Evolutionary conservation across 2,888 invertebrate species (phyloP).

Genomic region (Acleris sparsana): DNA sequence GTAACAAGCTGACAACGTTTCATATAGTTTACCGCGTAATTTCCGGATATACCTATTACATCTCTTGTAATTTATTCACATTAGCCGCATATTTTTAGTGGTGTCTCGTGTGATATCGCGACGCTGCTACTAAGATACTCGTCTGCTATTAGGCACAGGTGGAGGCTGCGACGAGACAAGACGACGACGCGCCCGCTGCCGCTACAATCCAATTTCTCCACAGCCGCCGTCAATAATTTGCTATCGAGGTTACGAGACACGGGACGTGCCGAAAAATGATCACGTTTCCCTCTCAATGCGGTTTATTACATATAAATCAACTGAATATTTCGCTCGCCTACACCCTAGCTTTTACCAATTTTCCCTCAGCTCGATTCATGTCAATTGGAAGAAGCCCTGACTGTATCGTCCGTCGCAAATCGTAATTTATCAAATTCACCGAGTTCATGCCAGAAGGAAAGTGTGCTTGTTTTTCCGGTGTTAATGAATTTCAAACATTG

Average conservation of each 20-base stretch:
- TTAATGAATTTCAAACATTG: slow-evolving; percentile 32
- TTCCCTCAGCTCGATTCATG: background rate
- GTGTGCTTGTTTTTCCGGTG: slow-evolving; percentile 23
- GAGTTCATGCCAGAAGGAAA: slow-evolving; percentile 14
- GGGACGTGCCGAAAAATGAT: slow-evolving; percentile 33
- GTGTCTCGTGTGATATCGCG: slow-evolving; percentile 3
- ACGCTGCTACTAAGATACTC: slow-evolving; percentile 10
- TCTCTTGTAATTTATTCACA: slow-evolving; percentile 30
- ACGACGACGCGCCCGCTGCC: background rate
- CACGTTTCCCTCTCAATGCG: slow-evolving; percentile 20
- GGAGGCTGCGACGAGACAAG: slow-evolving; percentile 10
- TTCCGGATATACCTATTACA: slow-evolving; percentile 29
- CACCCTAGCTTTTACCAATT: background rate
- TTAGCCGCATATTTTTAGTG: slow-evolving; percentile 24
- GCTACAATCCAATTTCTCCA: slow-evolving; percentile 31
- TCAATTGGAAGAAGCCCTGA: background rate
- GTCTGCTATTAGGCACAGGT: slow-evolving; percentile 16
- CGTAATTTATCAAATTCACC: background rate
- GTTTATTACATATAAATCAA: slow-evolving; percentile 23
- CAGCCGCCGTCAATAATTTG: slow-evolving; percentile 26
- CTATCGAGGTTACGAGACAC: slow-evolving; percentile 17
- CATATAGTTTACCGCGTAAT: slow-evolving; percentile 32
- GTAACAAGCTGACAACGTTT: slow-evolving; percentile 30
- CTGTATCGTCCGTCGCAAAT: background rate
- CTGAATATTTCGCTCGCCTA: slow-evolving; percentile 3